These are phyloP conservation scores for Neotoma lepida DNA, from an alignment of 2,113 vertebrate genomes.

Conservation along the genomic window DNA sequence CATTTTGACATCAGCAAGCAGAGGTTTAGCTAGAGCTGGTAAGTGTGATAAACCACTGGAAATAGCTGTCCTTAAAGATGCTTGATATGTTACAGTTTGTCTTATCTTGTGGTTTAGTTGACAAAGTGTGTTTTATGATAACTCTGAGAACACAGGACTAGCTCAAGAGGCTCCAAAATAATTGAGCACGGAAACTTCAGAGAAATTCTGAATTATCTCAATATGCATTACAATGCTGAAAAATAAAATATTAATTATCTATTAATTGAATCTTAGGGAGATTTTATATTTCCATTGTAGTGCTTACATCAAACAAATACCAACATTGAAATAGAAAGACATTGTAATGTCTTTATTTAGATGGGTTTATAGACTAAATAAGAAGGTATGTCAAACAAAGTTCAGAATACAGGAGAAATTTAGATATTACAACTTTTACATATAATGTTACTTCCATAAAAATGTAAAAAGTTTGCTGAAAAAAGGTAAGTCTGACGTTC, in stretches of 20 bases:
- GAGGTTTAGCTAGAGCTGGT: not conserved
- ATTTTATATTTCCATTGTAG: not conserved
- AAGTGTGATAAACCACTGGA: not conserved
- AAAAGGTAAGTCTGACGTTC: not conserved
- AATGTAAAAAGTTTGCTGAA: not conserved
- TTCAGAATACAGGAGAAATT: not conserved
- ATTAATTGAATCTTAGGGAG: not conserved
- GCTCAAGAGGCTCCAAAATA: not conserved
- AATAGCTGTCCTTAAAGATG: not conserved
- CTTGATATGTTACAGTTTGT: not conserved
- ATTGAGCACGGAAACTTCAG: not conserved
- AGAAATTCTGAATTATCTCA: not conserved
- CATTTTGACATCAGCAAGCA: accelerated
- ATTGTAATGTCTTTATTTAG: not conserved
- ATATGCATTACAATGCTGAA: not conserved
- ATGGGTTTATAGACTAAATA: not conserved
- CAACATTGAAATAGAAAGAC: not conserved
- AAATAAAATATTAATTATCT: not conserved
- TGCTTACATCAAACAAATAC: not conserved
- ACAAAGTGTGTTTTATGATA: not conserved
- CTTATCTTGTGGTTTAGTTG: not conserved
- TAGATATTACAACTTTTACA: not conserved
- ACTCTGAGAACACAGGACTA: not conserved
- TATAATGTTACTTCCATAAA: not conserved
- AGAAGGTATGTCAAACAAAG: not conserved